Evolutionary conservation across 2,888 invertebrate genomes (phyloP).

Genomic region (Callimorpha dominula): DNA sequence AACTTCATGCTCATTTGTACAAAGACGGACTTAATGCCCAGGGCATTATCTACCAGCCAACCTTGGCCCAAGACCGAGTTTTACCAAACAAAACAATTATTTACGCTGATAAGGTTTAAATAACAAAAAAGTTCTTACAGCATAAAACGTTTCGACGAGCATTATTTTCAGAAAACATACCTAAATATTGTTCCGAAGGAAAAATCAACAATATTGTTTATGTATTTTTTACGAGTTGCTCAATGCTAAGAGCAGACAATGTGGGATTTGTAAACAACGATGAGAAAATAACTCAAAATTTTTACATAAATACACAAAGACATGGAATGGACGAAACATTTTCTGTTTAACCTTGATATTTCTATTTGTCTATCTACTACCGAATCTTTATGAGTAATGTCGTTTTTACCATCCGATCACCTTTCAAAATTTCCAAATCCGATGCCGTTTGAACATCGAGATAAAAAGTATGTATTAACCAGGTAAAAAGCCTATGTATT

Average conservation of each 20-base stretch:
- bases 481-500: no score
- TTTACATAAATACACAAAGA: not conserved
- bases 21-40: no score
- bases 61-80: no score
- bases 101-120: not conserved
- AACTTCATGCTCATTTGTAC: no score
- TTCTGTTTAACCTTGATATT: not conserved
- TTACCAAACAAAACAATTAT: no score
- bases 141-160: not conserved
- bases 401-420: no score
- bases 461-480: no score
- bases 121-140: not conserved
- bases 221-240: constrained; percentile 42
- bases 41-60: no score
- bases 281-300: constrained; percentile 29
- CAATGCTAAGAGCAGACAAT: constrained; percentile 35
- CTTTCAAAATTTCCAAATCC: no score
- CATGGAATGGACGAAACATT: not conserved
- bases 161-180: constrained; percentile 22
- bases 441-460: no score
- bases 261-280: constrained; percentile 41
- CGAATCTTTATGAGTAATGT: no score
- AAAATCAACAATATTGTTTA: constrained; percentile 44
- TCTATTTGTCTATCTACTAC: no score
- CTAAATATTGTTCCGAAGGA: constrained; percentile 39